Conservation (phyloP, 30 jellyfish, hydroid and myxozoan species). For the Chironex yamaguchii region DNA sequence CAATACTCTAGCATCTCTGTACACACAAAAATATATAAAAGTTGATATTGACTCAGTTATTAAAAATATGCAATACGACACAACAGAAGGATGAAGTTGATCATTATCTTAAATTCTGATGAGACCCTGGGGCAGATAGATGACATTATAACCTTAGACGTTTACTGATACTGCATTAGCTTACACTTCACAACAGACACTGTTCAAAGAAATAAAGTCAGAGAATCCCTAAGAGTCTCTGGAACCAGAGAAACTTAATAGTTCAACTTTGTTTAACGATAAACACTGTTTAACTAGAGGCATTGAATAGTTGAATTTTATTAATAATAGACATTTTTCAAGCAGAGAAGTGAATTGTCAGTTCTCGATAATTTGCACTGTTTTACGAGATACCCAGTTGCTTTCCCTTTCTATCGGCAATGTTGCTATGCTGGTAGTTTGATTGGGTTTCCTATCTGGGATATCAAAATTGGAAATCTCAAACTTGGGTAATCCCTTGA, state of each 20-base stretch:
- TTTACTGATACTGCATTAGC: too few species aligned
- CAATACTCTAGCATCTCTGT: constrained; percentile 18
- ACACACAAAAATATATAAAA: background rate
- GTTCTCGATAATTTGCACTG: background rate
- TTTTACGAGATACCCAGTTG: background rate
- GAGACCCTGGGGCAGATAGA: background rate
- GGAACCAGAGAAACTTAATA: background rate
- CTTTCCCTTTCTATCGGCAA: constrained; percentile 11
- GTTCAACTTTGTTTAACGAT: background rate
- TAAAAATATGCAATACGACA: constrained; percentile 1
- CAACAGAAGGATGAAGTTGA: background rate
- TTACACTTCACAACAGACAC: too few species aligned
- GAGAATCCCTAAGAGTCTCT: too few species aligned
- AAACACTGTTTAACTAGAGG: constrained; percentile 2
- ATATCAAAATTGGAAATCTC: constrained; percentile 15
- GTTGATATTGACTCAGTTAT: background rate
- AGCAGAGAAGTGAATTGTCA: too few species aligned
- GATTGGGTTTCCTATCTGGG: background rate
- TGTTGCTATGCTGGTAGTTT: background rate
- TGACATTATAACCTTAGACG: background rate
- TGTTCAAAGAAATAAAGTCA: background rate
- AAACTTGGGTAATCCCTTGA: constrained; percentile 12
- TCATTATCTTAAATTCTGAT: background rate
- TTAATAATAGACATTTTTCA: background rate
- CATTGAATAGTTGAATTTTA: background rate